Conservation (phyloP, 1,140 invertebrate genomes). For the Streblospio benedicti region DNA sequence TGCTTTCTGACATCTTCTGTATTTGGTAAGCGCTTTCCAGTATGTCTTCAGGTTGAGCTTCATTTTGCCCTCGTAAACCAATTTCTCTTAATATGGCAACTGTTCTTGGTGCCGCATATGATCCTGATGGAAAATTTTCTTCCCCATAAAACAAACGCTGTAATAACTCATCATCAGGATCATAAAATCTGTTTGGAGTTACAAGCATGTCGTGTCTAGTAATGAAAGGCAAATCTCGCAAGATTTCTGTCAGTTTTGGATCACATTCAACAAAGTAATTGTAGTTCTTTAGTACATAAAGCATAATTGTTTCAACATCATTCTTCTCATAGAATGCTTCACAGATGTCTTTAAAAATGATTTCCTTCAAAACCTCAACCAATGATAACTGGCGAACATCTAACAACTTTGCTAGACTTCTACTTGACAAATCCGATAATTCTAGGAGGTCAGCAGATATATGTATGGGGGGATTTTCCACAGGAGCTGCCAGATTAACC, state of each 20-base stretch:
- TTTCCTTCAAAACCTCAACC: constrained; percentile 9
- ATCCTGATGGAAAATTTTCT: constrained; percentile 13
- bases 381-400: constrained; percentile 3
- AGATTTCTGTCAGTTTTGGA: neutral
- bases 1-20: neutral
- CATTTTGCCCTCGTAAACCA: constrained; percentile 13
- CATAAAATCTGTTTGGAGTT: constrained; percentile 13
- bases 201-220: constrained; percentile 13
- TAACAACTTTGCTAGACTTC: neutral
- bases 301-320: constrained; percentile 10
- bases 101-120: constrained; percentile 7
- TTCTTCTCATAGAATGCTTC: neutral
- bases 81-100: constrained; percentile 10
- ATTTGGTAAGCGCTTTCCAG: constrained; percentile 5
- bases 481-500: constrained; percentile 12
- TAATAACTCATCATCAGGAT: constrained; percentile 10
- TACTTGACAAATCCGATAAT: neutral
- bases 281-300: constrained; percentile 14
- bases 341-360: constrained; percentile 14
- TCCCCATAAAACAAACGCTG: constrained; percentile 11
- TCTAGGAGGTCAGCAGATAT: constrained; percentile 9
- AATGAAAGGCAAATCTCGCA: constrained; percentile 11
- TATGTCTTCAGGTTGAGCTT: constrained; percentile 11
- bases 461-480: constrained; percentile 7
- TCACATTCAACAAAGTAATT: constrained; percentile 7